Percentiles rank a stretch among this genome's conserved stretches.
Evolutionary conservation across 2,797 vertebrate genomes (phyloP).

Genomic region (Pitangus sulphuratus): DNA sequence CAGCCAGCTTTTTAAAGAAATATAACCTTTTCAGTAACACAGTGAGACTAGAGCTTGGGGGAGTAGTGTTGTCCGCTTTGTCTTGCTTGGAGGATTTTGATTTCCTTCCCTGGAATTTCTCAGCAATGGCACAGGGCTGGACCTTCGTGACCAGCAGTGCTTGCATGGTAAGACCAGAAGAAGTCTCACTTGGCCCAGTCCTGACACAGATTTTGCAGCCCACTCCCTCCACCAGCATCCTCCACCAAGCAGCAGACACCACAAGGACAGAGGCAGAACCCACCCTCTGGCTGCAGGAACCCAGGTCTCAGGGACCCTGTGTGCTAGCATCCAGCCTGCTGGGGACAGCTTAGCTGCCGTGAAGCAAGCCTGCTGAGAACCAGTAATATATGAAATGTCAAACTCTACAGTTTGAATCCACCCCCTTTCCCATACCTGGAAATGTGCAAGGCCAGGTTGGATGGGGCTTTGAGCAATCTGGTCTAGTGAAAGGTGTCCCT

Average conservation of each 20-base stretch:
- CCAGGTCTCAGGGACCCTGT: accelerated
- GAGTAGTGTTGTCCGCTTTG: neutral
- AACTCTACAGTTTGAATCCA: neutral
- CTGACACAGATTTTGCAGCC: neutral
- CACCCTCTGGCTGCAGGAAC: neutral
- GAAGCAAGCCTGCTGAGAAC: neutral
- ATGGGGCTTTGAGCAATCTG: neutral
- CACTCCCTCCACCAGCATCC: neutral
- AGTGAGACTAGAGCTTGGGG: neutral
- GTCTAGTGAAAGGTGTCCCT: neutral
- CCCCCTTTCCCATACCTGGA: neutral
- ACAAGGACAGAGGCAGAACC: neutral
- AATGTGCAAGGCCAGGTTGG: neutral
- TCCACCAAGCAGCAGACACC: neutral
- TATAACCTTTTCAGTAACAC: neutral
- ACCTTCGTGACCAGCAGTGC: neutral
- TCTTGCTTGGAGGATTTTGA: neutral
- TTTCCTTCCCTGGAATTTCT: neutral
- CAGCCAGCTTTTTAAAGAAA: neutral
- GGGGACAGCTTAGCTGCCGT: neutral
- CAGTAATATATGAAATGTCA: neutral
- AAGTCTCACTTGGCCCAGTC: accelerated
- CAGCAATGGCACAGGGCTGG: neutral
- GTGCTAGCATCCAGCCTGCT: neutral
- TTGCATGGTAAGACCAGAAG: neutral